These are phyloP conservation scores for Imbricaverruca yamaguchii DNA, from an alignment of 2,888 invertebrate genomes.

Conservation along the genomic window DNA sequence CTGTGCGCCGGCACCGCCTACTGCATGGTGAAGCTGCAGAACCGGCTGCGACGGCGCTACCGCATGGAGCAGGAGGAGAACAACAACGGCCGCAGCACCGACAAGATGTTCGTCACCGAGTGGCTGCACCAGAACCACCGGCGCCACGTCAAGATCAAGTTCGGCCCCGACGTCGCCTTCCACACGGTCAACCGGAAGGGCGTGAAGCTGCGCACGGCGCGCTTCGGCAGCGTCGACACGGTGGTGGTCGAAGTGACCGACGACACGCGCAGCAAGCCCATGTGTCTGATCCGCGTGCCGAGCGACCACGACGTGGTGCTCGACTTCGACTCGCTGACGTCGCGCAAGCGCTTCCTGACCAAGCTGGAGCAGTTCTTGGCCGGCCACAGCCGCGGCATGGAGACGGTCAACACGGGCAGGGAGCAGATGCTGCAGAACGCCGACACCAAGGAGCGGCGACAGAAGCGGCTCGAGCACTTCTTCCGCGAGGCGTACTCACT, in stretches of 20 bases:
- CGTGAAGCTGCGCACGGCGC: slow-evolving; percentile 75
- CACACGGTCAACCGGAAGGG: slow-evolving; percentile 86
- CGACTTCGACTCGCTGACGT: slow-evolving; percentile 74
- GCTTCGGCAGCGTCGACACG: slow-evolving; percentile 64
- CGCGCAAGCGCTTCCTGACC: slow-evolving; percentile 73
- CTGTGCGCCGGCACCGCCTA: slow-evolving; percentile 86
- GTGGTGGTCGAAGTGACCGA: slow-evolving; percentile 85
- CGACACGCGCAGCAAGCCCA: slow-evolving; percentile 53
- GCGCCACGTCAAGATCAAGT: slow-evolving; percentile 75
- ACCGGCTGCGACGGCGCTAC: slow-evolving; percentile 66
- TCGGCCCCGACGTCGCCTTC: slow-evolving; percentile 78
- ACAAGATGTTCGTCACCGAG: slow-evolving; percentile 87
- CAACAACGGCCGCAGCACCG: slow-evolving; percentile 58
- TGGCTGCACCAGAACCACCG: slow-evolving; percentile 91
- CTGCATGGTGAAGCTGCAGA: slow-evolving; percentile 84
- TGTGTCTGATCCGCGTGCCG: slow-evolving; percentile 71
- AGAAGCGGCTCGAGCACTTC: slow-evolving; percentile 84
- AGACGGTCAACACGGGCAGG: slow-evolving; percentile 48
- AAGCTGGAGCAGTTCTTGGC: slow-evolving; percentile 78
- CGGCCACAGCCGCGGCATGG: slow-evolving; percentile 72
- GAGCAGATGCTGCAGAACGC: slow-evolving; percentile 84
- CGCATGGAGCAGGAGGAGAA: slow-evolving; percentile 73
- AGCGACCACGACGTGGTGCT: slow-evolving; percentile 88
- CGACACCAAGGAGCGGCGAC: slow-evolving; percentile 87
- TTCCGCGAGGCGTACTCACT: slow-evolving; percentile 92